phyloP scores from a whole-genome alignment of 1,140 invertebrate species.

The Cyrtorhinus lividipennis region DNA sequence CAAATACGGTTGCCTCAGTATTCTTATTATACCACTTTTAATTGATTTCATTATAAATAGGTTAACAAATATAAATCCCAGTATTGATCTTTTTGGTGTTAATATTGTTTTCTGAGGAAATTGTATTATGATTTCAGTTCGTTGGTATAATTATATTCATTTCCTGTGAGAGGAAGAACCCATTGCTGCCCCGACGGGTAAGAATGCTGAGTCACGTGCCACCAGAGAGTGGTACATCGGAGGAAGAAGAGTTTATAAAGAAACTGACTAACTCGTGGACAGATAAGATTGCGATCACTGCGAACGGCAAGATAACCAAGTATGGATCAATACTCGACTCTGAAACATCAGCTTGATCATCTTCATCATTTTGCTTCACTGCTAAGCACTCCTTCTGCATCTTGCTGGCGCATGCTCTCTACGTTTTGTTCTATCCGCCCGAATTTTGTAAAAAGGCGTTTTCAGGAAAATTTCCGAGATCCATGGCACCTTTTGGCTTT shows the following conservation, averaged over 20 bases:
- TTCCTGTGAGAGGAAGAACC: slow-evolving; percentile 17
- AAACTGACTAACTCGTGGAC: slow-evolving; percentile 8
- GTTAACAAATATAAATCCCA: too few relatives aligned
- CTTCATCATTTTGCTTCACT: background rate
- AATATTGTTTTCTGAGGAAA: too few relatives aligned
- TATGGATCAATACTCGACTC: slow-evolving; percentile 1
- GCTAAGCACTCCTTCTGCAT: background rate
- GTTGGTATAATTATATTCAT: slow-evolving; percentile 10
- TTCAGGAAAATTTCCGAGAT: background rate
- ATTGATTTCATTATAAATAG: too few relatives aligned
- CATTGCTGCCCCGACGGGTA: slow-evolving; percentile 7
- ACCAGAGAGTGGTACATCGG: background rate
- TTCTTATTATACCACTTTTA: too few relatives aligned
- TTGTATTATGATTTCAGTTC: slow-evolving; percentile 17
- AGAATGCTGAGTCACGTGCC: slow-evolving; percentile 15
- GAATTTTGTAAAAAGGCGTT: background rate
- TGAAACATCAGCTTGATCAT: slow-evolving; percentile 12
- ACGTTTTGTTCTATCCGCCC: background rate
- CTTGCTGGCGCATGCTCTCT: background rate
- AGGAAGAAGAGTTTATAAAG: slow-evolving; percentile 2
- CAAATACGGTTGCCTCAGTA: too few relatives aligned
- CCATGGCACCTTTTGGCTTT: too few relatives aligned
- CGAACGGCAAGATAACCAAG: slow-evolving; percentile 2
- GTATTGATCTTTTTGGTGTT: too few relatives aligned
- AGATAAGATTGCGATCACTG: background rate